Evolutionary conservation across 2,888 invertebrate genomes (phyloP).

Genomic region (Coenonympha arcania): DNA sequence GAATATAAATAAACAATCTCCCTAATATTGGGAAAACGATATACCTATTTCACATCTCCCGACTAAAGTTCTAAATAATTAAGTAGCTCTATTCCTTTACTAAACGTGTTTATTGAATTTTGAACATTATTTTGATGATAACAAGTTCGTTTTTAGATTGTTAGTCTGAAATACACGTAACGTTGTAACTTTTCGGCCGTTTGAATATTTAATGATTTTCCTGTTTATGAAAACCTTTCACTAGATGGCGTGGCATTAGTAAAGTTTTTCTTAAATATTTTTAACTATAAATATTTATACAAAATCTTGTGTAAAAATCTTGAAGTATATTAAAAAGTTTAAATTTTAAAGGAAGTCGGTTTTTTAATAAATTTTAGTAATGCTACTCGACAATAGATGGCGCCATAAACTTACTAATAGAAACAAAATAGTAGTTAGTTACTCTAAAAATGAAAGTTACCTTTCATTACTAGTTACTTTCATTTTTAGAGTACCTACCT

Average conservation of each 20-base stretch:
- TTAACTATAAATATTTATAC: background rate
- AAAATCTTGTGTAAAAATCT: background rate
- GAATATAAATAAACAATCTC: constrained; percentile 27
- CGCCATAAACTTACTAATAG: too few relatives aligned
- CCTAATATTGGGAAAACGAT: constrained; percentile 36
- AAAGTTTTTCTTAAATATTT: background rate
- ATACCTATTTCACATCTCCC: constrained; percentile 48
- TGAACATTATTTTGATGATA: constrained; percentile 29
- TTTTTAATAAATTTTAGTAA: constrained; percentile 8
- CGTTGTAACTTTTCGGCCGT: constrained; percentile 54
- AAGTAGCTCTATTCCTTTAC: constrained; percentile 47
- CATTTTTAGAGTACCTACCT: too few relatives aligned
- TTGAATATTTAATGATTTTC: constrained; percentile 52
- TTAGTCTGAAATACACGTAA: constrained; percentile 39
- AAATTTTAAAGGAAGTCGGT: background rate
- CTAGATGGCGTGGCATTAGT: constrained; percentile 32
- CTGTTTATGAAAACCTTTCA: constrained; percentile 28
- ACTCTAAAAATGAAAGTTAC: too few relatives aligned
- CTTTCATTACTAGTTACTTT: too few relatives aligned
- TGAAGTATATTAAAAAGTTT: background rate
- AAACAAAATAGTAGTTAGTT: too few relatives aligned
- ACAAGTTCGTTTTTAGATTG: constrained; percentile 38
- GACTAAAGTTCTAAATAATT: constrained; percentile 53
- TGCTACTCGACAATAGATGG: constrained; percentile 30
- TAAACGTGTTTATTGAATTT: constrained; percentile 31